Evolutionary conservation across 1,140 invertebrate species (phyloP).

Genomic region (Polypedilum pembai): DNA sequence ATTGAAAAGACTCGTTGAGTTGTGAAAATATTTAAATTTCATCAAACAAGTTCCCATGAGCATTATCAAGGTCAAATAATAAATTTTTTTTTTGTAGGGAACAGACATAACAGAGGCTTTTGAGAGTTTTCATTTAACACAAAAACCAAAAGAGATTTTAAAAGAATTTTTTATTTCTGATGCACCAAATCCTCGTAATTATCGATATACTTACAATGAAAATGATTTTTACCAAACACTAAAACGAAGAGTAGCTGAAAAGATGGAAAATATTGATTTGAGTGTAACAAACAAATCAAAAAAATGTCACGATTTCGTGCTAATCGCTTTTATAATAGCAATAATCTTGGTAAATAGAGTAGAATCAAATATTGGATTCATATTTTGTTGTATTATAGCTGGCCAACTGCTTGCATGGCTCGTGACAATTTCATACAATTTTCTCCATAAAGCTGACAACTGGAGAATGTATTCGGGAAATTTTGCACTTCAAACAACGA

Average conservation of each 20-base stretch:
- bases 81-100: slow-evolving; percentile 43
- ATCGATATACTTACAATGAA: slow-evolving; percentile 58
- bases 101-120: slow-evolving; percentile 73
- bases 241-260: slow-evolving; percentile 50
- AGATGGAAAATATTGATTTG: slow-evolving; percentile 44
- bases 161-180: slow-evolving; percentile 54
- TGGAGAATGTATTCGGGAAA: slow-evolving; percentile 79
- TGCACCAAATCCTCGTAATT: slow-evolving; percentile 50
- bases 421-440: slow-evolving; percentile 64
- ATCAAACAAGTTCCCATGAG: neutral
- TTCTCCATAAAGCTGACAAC: slow-evolving; percentile 69
- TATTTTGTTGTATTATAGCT: slow-evolving; percentile 37
- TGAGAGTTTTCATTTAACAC: slow-evolving; percentile 55
- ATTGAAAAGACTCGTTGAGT: neutral
- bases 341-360: slow-evolving; percentile 40
- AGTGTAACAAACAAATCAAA: slow-evolving; percentile 39
- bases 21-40: neutral
- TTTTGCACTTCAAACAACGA: slow-evolving; percentile 53
- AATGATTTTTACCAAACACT: slow-evolving; percentile 63
- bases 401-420: slow-evolving; percentile 52
- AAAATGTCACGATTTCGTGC: slow-evolving; percentile 44
- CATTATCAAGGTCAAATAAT: neutral
- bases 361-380: neutral
- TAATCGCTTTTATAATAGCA: slow-evolving; percentile 39
- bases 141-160: slow-evolving; percentile 48